A percentile compares a stretch with the other conserved stretches of the same genome.
phyloP scores from a whole-genome alignment of 1,140 invertebrate species.

The Tetramorium simillimum region DNA sequence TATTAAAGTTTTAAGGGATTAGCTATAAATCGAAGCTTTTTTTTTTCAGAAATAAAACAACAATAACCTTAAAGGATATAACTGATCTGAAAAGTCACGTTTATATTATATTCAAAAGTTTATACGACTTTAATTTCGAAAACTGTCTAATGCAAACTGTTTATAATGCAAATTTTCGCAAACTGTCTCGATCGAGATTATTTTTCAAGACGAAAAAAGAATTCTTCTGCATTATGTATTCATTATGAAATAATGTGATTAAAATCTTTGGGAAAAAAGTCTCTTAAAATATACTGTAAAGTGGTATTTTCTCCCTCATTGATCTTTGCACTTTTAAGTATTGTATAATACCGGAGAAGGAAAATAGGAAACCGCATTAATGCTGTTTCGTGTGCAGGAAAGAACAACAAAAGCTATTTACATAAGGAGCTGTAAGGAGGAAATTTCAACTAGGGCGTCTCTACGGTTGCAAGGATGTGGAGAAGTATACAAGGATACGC shows the following conservation, averaged over 20 bases:
- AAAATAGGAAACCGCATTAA: background rate
- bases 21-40: background rate
- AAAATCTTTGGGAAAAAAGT: background rate
- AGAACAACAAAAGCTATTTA: conserved; percentile 27
- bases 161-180: background rate
- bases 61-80: too few relatives aligned
- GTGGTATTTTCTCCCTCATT: background rate
- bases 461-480: conserved; percentile 7
- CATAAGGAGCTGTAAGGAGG: background rate
- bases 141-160: background rate
- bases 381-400: background rate
- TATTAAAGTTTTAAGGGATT: background rate
- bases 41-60: background rate
- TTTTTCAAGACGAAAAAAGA: background rate
- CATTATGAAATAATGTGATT: background rate
- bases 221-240: background rate
- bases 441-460: conserved; percentile 17
- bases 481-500: conserved; percentile 25
- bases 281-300: background rate
- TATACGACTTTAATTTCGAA: background rate
- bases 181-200: background rate
- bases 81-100: background rate
- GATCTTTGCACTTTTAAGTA: conserved; percentile 17
- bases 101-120: background rate
- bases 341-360: background rate